These are phyloP conservation scores for Proisotoma minuta DNA, from an alignment of 2,888 invertebrate genomes.

Conservation along the genomic window DNA sequence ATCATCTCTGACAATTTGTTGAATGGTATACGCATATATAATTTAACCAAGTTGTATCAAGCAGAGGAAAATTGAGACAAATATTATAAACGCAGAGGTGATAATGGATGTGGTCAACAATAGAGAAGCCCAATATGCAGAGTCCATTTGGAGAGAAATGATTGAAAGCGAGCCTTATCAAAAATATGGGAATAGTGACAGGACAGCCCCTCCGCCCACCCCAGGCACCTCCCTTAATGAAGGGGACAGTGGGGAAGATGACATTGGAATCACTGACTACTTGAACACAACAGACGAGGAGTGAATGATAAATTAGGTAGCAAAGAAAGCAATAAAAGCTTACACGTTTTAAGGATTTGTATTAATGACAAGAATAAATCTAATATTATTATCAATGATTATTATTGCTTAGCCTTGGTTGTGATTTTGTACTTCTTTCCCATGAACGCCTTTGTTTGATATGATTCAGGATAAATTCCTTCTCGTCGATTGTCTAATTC, in stretches of 20 bases:
- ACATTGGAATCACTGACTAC: background rate
- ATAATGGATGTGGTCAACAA: conserved; percentile 17
- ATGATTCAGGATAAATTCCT: no score
- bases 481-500: no score
- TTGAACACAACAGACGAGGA: background rate
- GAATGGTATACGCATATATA: conserved; percentile 22
- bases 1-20: conserved; percentile 20
- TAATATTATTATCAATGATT: no score
- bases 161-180: conserved; percentile 12
- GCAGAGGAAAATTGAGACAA: background rate
- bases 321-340: background rate
- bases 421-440: no score
- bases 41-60: background rate
- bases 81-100: no score
- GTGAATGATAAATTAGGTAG: background rate
- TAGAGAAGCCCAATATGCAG: conserved; percentile 23
- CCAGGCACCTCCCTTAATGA: conserved; percentile 21
- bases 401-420: no score
- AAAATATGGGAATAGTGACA: conserved; percentile 1
- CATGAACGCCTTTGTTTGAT: no score
- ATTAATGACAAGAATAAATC: no score
- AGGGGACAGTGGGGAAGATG: conserved; percentile 17
- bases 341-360: no score
- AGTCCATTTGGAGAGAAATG: conserved; percentile 25
- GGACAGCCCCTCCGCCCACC: conserved; percentile 21